Conservation (phyloP, 2,888 invertebrate species). For the Lasioglossum marginatum region DNA sequence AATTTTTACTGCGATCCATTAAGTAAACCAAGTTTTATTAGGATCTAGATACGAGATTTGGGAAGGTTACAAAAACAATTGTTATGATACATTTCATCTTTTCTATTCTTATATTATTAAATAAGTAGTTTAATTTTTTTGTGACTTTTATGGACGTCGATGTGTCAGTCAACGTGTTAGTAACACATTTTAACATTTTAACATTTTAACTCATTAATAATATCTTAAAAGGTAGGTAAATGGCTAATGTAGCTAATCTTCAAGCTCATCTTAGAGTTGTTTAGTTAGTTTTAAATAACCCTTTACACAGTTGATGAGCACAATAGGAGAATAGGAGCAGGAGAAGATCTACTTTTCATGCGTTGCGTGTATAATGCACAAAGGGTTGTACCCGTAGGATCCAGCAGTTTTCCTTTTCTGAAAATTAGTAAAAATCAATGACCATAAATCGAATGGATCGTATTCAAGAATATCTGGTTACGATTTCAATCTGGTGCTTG, state of each 20-base stretch:
- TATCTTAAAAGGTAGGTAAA: too few species aligned
- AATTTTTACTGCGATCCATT: too few species aligned
- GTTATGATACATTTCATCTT: too few species aligned
- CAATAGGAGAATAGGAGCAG: background rate
- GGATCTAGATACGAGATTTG: too few species aligned
- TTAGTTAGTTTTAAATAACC: background rate
- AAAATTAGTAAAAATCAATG: background rate
- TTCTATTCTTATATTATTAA: too few species aligned
- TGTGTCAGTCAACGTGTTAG: too few species aligned
- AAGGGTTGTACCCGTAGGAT: background rate
- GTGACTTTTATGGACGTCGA: too few species aligned
- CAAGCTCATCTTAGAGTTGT: background rate
- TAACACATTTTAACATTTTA: too few species aligned
- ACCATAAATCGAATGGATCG: background rate
- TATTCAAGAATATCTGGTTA: slow-evolving; percentile 14
- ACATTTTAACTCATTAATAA: too few species aligned
- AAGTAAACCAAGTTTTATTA: too few species aligned
- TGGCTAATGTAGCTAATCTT: background rate
- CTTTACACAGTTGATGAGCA: background rate
- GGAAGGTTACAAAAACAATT: too few species aligned
- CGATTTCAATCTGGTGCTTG: slow-evolving; percentile 21
- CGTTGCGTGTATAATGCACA: background rate
- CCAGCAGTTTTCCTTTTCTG: background rate
- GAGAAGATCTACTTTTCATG: background rate
- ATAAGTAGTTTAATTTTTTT: too few species aligned